Evolutionary conservation across 2,888 invertebrate genomes (phyloP).

Genomic region (Troides helena): DNA sequence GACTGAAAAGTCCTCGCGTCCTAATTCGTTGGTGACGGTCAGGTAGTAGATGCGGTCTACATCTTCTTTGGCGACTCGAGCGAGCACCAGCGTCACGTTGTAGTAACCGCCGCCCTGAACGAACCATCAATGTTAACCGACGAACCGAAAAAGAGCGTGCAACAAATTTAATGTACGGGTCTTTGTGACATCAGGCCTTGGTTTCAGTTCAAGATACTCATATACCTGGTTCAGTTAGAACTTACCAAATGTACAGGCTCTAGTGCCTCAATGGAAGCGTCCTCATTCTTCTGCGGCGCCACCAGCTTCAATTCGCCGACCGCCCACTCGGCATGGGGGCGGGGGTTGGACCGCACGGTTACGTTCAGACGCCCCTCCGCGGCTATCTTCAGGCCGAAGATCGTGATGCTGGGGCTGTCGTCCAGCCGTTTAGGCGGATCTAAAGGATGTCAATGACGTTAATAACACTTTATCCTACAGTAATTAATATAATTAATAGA

Average conservation of each 20-base stretch:
- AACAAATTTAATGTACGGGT: too few species aligned
- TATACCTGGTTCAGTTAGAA: neutral
- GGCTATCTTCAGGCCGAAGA: slow-evolving; percentile 87
- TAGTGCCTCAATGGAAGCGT: slow-evolving; percentile 45
- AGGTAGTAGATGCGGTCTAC: slow-evolving; percentile 86
- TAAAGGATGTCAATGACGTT: slow-evolving; percentile 44
- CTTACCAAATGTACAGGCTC: slow-evolving; percentile 59
- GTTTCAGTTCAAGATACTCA: too few species aligned
- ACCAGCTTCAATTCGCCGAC: slow-evolving; percentile 70
- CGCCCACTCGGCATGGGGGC: slow-evolving; percentile 85
- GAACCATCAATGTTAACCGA: neutral
- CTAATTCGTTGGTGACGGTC: slow-evolving; percentile 84
- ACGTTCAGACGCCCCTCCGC: slow-evolving; percentile 86
- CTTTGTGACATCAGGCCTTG: too few species aligned
- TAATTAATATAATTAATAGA: too few species aligned
- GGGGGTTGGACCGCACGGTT: slow-evolving; percentile 86
- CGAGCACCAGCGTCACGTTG: slow-evolving; percentile 84
- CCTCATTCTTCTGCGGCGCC: slow-evolving; percentile 41
- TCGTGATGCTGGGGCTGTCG: slow-evolving; percentile 75
- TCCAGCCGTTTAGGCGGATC: slow-evolving; percentile 83
- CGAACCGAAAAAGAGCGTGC: too few species aligned
- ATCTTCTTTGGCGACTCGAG: slow-evolving; percentile 85
- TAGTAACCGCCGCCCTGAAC: slow-evolving; percentile 83
- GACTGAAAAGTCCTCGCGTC: slow-evolving; percentile 82
- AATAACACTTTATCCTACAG: too few species aligned